phyloP scores from a whole-genome alignment of 92 coral and sea anemone genomes.

The Phenganax stokvisi region DNA sequence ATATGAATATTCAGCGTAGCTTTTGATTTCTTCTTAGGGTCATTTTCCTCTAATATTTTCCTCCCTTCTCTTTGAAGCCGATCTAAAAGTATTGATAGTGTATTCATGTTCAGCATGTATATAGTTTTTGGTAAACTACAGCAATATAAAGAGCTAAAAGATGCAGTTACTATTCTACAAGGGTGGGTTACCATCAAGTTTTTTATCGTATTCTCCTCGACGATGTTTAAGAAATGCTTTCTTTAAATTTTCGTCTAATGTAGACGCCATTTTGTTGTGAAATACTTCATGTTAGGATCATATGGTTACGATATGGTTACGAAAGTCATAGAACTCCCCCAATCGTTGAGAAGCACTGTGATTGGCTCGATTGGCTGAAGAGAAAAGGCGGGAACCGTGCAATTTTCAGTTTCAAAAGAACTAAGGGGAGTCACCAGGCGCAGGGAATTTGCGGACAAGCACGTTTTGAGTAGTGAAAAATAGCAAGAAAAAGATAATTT shows the following conservation, averaged over 20 bases:
- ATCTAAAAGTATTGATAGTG: slow-evolving; percentile 45
- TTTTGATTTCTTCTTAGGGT: slow-evolving; percentile 57
- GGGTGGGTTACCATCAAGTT: slow-evolving; percentile 13
- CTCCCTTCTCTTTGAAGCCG: slow-evolving; percentile 65
- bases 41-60: slow-evolving; percentile 67
- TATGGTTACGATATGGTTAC: too few relatives aligned
- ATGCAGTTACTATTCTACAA: too few relatives aligned
- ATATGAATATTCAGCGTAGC: slow-evolving; percentile 74
- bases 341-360: too few relatives aligned
- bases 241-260: slow-evolving; percentile 21
- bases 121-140: neutral
- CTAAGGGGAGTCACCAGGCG: too few relatives aligned
- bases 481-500: too few relatives aligned
- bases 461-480: too few relatives aligned
- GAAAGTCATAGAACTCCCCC: too few relatives aligned
- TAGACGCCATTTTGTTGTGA: slow-evolving; percentile 9
- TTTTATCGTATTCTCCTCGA: slow-evolving; percentile 21
- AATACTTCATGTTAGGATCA: slow-evolving; percentile 6
- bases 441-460: too few relatives aligned
- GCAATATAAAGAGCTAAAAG: neutral
- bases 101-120: neutral
- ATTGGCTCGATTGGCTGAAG: too few relatives aligned
- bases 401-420: too few relatives aligned
- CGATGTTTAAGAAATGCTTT: slow-evolving; percentile 37
- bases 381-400: too few relatives aligned